A percentile compares a stretch with the other conserved stretches of the same genome.
phyloP scores from a whole-genome alignment of 2,113 vertebrate species.

The Alouatta palliata region DNA sequence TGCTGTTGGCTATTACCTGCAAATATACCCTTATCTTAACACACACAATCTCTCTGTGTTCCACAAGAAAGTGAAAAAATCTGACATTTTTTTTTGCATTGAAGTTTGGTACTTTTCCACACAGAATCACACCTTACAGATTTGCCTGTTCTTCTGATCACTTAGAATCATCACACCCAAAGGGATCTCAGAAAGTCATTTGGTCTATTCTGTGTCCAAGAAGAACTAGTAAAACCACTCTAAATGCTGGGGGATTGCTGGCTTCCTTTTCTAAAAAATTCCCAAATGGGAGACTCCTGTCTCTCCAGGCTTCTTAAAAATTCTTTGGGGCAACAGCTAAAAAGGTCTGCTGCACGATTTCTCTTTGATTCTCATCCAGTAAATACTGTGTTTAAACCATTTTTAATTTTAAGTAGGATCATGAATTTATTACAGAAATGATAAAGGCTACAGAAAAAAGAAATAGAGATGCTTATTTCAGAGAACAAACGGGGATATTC shows the following conservation, averaged over 20 bases:
- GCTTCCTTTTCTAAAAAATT: background rate
- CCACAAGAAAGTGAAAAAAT: background rate
- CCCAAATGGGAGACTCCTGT: background rate
- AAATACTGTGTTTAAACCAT: background rate
- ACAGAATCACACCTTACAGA: accelerated
- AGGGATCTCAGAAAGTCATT: background rate
- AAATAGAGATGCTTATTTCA: background rate
- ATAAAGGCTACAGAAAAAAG: background rate
- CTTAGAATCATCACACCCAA: background rate
- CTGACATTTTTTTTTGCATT: accelerated
- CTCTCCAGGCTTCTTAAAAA: background rate
- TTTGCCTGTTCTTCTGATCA: background rate
- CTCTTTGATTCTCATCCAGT: background rate
- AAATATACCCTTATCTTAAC: background rate
- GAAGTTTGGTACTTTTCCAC: background rate
- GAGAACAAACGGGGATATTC: background rate
- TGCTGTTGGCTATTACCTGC: background rate
- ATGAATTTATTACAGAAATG: background rate
- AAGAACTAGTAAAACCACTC: background rate
- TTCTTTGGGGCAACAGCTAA: background rate
- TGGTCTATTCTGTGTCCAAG: background rate
- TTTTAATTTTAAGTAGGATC: constrained; percentile 30
- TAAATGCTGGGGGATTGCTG: background rate
- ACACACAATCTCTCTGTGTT: background rate
- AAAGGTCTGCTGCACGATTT: background rate